Percentiles rank a stretch among this genome's conserved stretches.
phyloP scores from a whole-genome alignment of 2,113 vertebrate genomes.

The Oncorhynchus clarkii region DNA sequence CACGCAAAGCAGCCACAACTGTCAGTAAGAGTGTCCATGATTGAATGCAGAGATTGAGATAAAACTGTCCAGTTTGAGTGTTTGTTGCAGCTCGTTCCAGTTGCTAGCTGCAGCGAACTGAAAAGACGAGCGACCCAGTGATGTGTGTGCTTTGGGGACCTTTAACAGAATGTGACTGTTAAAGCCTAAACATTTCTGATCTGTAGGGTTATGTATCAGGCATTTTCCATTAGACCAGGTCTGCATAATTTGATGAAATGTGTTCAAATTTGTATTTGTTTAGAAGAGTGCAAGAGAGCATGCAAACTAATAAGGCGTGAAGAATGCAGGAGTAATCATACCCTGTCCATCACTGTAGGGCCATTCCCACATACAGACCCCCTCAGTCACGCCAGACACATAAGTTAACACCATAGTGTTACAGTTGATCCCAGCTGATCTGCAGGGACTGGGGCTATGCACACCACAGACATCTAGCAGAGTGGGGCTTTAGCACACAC shows the following conservation, averaged over 20 bases:
- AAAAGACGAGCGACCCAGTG: no score
- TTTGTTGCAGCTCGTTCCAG: no score
- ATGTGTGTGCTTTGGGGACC: no score
- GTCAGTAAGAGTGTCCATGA: no score
- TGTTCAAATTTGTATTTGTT: not conserved
- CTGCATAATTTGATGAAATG: not conserved
- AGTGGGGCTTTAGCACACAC: not conserved
- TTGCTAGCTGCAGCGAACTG: no score
- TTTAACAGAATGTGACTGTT: no score
- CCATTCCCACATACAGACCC: not conserved
- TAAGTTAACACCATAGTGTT: slow-evolving; percentile 34
- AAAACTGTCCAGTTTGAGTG: no score
- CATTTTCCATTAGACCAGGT: not conserved
- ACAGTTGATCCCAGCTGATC: slow-evolving; percentile 9
- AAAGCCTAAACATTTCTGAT: not conserved
- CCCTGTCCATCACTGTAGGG: not conserved
- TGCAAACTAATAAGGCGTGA: not conserved
- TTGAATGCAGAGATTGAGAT: no score
- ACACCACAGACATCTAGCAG: not conserved
- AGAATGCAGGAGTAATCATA: not conserved
- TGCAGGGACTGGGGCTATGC: slow-evolving; percentile 19
- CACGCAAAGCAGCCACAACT: no score
- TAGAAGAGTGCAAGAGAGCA: no score
- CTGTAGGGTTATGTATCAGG: not conserved
- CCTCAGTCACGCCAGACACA: slow-evolving; percentile 1